Conservation (phyloP, 1,140 invertebrate genomes). For the Lamellibrachia luymesi region DNA sequence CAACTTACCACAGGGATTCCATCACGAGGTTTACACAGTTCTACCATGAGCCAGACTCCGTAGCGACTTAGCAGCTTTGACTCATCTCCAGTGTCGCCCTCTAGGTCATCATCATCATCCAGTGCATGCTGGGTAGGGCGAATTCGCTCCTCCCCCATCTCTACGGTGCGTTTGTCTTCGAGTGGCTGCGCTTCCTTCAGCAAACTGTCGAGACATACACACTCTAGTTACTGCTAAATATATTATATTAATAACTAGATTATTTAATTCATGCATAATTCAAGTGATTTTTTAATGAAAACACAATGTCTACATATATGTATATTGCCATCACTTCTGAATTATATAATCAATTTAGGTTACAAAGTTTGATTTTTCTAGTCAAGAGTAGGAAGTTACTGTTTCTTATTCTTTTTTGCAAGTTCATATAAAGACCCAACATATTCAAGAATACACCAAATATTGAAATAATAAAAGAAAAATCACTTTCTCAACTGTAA, state of each 20-base stretch:
- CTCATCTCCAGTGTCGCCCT: constrained; percentile 50
- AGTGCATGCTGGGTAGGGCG: constrained; percentile 24
- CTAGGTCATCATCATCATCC: constrained; percentile 46
- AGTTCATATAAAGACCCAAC: no score
- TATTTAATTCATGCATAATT: background rate
- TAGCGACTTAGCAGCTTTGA: constrained; percentile 79
- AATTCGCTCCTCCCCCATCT: constrained; percentile 51
- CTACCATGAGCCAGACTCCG: constrained; percentile 94
- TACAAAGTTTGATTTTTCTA: no score
- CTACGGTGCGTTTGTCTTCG: constrained; percentile 50
- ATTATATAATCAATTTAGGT: no score
- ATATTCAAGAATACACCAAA: no score
- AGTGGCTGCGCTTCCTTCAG: constrained; percentile 55
- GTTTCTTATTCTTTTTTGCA: no score
- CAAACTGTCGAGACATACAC: constrained; percentile 35
- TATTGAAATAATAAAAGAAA: no score
- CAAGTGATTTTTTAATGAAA: background rate
- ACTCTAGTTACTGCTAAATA: background rate
- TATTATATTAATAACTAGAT: background rate
- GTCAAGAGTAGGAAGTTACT: no score
- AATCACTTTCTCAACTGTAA: no score
- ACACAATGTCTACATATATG: no score
- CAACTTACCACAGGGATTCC: constrained; percentile 65
- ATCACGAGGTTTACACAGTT: constrained; percentile 83
- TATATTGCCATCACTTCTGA: no score